Percentiles rank a stretch among this genome's conserved stretches.
Evolutionary conservation across 2,888 invertebrate species (phyloP).

Genomic region (Noctua janthe): DNA sequence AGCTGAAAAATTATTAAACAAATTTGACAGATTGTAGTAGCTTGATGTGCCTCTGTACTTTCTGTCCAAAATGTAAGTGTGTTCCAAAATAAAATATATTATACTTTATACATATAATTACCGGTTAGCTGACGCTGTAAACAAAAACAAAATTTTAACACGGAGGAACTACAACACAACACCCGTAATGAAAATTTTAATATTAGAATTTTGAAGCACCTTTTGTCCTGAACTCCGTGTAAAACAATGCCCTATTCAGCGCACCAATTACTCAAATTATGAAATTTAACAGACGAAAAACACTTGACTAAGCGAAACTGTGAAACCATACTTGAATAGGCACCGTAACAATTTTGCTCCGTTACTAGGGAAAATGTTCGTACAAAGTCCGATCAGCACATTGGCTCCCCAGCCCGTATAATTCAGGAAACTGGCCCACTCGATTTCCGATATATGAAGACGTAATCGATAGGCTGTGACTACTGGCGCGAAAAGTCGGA

Average conservation of each 20-base stretch:
- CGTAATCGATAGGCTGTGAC: conserved; percentile 67
- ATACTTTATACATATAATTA: neutral
- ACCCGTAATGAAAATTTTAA: conserved; percentile 36
- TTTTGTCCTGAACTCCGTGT: conserved; percentile 39
- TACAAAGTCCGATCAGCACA: conserved; percentile 66
- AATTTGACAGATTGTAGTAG: too few species aligned
- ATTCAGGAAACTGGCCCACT: conserved; percentile 72
- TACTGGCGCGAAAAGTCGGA: conserved; percentile 48
- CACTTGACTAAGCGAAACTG: conserved; percentile 51
- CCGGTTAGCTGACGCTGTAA: neutral
- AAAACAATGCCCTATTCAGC: conserved; percentile 47
- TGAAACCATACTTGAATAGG: conserved; percentile 48
- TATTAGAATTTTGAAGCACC: conserved; percentile 41
- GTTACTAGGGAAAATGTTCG: conserved; percentile 59
- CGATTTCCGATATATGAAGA: conserved; percentile 70
- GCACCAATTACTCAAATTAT: conserved; percentile 61
- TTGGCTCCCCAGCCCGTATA: conserved; percentile 71
- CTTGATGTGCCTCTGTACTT: neutral
- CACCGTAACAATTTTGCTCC: conserved; percentile 45
- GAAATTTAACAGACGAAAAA: conserved; percentile 56
- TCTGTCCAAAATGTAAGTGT: too few species aligned
- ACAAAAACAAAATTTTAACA: conserved; percentile 27
- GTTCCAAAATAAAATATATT: neutral
- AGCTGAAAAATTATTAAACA: too few species aligned
- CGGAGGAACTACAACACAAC: conserved; percentile 25